These are phyloP conservation scores for Drosophila yakuba DNA, from an alignment of 1,140 invertebrate species.

Conservation along the genomic window DNA sequence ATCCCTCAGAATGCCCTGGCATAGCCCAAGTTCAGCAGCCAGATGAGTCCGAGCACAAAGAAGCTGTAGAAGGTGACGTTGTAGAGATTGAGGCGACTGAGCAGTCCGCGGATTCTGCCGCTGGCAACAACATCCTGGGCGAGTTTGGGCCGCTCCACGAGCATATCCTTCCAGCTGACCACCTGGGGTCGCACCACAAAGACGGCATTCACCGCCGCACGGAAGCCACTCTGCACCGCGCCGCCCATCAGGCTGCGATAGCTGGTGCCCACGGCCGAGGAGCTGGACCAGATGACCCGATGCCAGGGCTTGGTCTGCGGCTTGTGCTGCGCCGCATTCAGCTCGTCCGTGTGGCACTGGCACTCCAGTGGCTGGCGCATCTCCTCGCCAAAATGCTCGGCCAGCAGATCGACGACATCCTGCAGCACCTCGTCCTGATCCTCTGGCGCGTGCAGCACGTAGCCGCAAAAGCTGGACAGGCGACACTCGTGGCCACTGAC, in stretches of 20 bases:
- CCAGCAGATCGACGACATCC: constrained; percentile 45
- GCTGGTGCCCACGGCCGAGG: constrained; percentile 54
- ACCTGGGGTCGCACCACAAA: constrained; percentile 71
- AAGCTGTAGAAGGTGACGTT: constrained; percentile 67
- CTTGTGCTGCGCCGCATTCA: constrained; percentile 25
- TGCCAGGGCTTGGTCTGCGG: constrained; percentile 65
- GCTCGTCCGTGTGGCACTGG: constrained; percentile 36
- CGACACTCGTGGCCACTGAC: constrained; percentile 51
- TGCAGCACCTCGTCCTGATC: constrained; percentile 22
- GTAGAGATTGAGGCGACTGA: constrained; percentile 70
- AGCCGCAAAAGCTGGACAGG: constrained; percentile 37
- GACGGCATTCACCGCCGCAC: constrained; percentile 72
- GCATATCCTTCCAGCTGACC: constrained; percentile 71
- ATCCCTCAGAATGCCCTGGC: constrained; percentile 1
- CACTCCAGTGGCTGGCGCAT: constrained; percentile 55
- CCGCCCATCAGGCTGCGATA: constrained; percentile 76
- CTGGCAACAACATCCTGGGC: background rate
- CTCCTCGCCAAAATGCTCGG: constrained; percentile 54
- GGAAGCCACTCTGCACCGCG: constrained; percentile 76
- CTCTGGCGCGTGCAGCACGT: constrained; percentile 50
- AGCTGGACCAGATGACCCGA: constrained; percentile 76
- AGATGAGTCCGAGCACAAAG: constrained; percentile 57
- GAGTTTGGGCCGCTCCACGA: constrained; percentile 38
- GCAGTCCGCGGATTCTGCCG: constrained; percentile 19
- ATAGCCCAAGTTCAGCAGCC: constrained; percentile 51